Base-by-base conservation (phyloP, 1,140 invertebrate species). In the Cherax destructor region DNA sequence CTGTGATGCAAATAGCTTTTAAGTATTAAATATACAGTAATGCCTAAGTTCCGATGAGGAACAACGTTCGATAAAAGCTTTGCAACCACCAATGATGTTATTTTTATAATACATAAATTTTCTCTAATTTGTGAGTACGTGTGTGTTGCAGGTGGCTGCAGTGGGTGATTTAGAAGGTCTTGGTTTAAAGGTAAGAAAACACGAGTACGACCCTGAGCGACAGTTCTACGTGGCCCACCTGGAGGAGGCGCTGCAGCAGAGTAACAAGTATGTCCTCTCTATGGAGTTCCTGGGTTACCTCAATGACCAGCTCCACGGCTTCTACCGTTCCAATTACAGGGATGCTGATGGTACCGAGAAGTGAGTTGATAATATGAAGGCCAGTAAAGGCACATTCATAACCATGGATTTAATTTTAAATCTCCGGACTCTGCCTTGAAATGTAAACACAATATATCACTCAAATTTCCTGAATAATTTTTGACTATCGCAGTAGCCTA, bases 171-270 rank as follows among this genome's bases (percentile, higher is more conserved):
- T 76, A n/a, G 72, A 81, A 18, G 88, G 92, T 11, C 88, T 83
- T 7, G 47, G 72, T 6, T 69, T 91, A 18, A 65, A 69, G 18
- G 59, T 89, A 21, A 61, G 49, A 21, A 77, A 61, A 21, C 88
- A 84, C 69, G 13, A 86, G 24, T 91, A 96, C 94, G 96, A 97
- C 94, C 95, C 95, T 52, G 95, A 95, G 7, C 95, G 96, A 74
- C 96, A 98, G 94, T 98, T 98, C 94, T 96, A 97, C 90, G 96
- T 97, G 49, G 95, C 98, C 47, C 94, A 95, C 81, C 94, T 97
- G 50, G 94, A 95, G 13, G 95, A 96, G 41, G 95, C 0, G 92
- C 95, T 83, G 97, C 97, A 1, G 94, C 94, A 49, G 97, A 97
- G 47, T 94, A 94, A 4, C 94, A 94, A 95, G 86, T 98, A 98